Base-by-base conservation (phyloP, 2,797 vertebrate species). In the Esox lucius region DNA sequence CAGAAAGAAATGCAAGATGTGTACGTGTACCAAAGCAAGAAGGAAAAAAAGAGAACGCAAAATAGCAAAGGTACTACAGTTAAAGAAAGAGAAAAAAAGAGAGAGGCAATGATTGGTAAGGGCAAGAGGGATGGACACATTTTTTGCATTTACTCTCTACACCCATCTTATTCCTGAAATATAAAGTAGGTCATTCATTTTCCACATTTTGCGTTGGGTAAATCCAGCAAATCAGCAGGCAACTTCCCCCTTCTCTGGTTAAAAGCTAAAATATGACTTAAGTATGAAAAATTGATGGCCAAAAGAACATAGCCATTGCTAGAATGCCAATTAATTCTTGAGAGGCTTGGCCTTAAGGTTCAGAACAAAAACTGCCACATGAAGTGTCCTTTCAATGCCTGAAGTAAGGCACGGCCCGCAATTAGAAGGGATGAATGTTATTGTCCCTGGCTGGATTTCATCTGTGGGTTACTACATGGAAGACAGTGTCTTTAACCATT, bases 281-380 rank as follows among this genome's bases (percentile, higher is more conserved):
- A 69, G 72, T 71, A 85, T 88, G 75, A 86, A 87, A 88, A 80
- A 85, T 86, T 81, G 71, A 86, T 88, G 74, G 75, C 70, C 75
- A 75, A 85, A 78, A 80, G 83, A 84, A 79, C 39, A 77, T 68
- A 62, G 70, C 11, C 74, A 74, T 73, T 80, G 82, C 73, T 76
- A 70, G 82, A 89, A 88, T 85, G 75, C 59, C 82, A 86, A 87
- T 89, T 82, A 86, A 86, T 87, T 79, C 72, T 81, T 66, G 22
- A 62, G 73, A 61, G 74, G 71, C 53, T 65, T 77, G 75, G 82
- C 80, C 76, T 68, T 46, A 53, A 42, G 77, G 85, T 31, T 70
- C 72, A 64, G 78, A 64, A n/a, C 75, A 51, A 76, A 75, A 82
- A 81, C 74, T 49, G 84, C 56, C 56, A 79, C 31, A 76, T 71